Percentiles rank a stretch among this genome's conserved stretches.
phyloP scores from a whole-genome alignment of 2,797 vertebrate genomes.

The Nyctibius grandis region DNA sequence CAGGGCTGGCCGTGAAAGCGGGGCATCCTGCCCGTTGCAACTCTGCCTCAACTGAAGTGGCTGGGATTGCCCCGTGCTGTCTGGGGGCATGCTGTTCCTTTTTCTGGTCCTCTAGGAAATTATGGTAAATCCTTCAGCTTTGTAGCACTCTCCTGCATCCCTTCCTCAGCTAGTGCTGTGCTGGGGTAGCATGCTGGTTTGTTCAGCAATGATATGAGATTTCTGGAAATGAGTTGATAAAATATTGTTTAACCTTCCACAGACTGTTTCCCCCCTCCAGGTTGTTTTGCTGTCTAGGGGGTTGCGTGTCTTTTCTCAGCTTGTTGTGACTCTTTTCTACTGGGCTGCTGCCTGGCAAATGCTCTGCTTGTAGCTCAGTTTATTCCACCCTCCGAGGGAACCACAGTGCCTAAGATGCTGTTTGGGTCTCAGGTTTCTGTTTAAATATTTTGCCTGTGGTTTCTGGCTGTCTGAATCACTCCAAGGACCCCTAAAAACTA shows the following conservation, averaged over 20 bases:
- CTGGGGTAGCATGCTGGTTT: neutral
- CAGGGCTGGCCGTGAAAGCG: neutral
- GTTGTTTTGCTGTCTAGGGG: neutral
- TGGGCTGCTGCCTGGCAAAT: neutral
- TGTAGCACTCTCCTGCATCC: neutral
- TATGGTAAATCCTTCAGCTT: neutral
- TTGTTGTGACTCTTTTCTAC: neutral
- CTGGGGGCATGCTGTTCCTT: neutral
- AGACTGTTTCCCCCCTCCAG: neutral
- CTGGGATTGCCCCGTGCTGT: rapidly evolving
- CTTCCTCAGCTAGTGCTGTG: neutral
- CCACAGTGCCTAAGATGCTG: neutral
- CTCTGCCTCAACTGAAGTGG: rapidly evolving
- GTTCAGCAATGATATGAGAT: neutral
- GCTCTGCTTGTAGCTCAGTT: neutral
- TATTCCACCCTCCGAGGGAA: neutral
- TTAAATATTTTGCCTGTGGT: slow-evolving; percentile 12
- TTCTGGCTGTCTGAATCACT: slow-evolving; percentile 21
- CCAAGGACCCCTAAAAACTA: neutral
- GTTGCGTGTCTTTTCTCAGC: neutral
- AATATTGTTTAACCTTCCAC: neutral
- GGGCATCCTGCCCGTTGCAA: neutral
- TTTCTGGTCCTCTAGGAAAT: neutral
- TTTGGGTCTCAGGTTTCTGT: slow-evolving; percentile 6
- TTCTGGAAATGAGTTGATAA: neutral